These are phyloP conservation scores for Drosophila tristis DNA, from an alignment of 1,140 invertebrate species.

Conservation along the genomic window DNA sequence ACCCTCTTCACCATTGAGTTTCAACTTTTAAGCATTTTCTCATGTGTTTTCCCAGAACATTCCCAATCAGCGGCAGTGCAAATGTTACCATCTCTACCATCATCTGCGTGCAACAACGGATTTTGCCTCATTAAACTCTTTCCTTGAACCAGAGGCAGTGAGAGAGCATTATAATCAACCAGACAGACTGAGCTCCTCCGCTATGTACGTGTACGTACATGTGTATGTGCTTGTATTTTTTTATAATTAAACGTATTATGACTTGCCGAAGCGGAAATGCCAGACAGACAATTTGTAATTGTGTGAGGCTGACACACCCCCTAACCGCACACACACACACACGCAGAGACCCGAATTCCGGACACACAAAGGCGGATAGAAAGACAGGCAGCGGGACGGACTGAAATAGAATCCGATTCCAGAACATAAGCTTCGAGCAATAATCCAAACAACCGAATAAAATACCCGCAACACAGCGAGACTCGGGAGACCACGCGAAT, in stretches of 20 bases:
- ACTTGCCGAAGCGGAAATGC: constrained; percentile 41
- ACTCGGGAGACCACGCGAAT: constrained; percentile 48
- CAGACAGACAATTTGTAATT: constrained; percentile 51
- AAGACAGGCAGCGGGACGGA: neutral
- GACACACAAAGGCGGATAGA: too few relatives aligned
- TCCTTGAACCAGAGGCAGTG: too few relatives aligned
- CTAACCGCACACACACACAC: constrained; percentile 20
- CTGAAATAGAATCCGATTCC: constrained; percentile 48
- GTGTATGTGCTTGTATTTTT: constrained; percentile 11
- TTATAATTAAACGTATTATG: constrained; percentile 65
- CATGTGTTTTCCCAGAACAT: too few relatives aligned
- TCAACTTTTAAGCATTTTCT: too few relatives aligned
- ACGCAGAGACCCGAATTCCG: constrained; percentile 8
- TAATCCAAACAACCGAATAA: constrained; percentile 59
- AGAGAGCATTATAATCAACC: too few relatives aligned
- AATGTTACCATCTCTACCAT: too few relatives aligned
- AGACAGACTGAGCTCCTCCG: neutral
- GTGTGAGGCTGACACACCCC: constrained; percentile 14
- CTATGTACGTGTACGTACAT: neutral
- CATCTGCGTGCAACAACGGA: too few relatives aligned
- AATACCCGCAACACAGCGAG: constrained; percentile 16
- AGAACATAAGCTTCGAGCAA: constrained; percentile 58
- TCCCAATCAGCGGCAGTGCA: too few relatives aligned
- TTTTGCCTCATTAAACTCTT: too few relatives aligned
- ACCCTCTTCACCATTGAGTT: too few relatives aligned